These are phyloP conservation scores for Arenaria interpres DNA, from an alignment of 2,113 vertebrate species.

Conservation along the genomic window DNA sequence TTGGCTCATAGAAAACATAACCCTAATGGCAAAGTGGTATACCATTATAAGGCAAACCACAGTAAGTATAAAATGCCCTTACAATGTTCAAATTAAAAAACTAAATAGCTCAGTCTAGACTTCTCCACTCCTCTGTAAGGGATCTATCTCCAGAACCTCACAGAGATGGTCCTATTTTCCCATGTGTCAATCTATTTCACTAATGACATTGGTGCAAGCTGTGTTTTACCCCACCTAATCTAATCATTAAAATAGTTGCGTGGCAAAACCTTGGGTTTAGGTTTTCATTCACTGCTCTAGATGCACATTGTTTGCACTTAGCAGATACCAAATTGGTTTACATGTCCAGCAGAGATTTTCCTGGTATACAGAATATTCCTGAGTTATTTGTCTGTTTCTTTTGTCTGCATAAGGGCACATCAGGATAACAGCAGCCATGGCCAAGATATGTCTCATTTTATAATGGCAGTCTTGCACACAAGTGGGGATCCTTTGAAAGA, in stretches of 20 bases:
- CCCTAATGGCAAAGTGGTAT: not conserved
- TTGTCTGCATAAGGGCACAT: not conserved
- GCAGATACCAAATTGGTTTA: not conserved
- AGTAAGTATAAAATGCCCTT: not conserved
- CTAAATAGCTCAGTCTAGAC: slow-evolving; percentile 2
- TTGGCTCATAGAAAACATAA: not conserved
- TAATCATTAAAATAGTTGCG: not conserved
- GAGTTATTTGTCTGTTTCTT: not conserved
- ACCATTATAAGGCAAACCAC: not conserved
- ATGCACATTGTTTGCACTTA: not conserved
- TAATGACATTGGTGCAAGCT: not conserved
- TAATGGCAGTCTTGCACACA: rapidly evolving
- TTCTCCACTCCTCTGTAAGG: not conserved
- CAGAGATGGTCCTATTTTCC: not conserved
- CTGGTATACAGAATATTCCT: not conserved
- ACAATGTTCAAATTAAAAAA: not conserved
- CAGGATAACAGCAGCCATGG: not conserved
- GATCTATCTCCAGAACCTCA: not conserved
- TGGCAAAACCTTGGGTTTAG: not conserved
- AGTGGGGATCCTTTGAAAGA: not conserved
- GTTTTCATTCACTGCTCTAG: not conserved
- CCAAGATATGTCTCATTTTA: not conserved
- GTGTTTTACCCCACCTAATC: not conserved
- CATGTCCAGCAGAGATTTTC: not conserved
- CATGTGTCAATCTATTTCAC: not conserved